Base-by-base conservation (phyloP, 2,113 vertebrate genomes). In the Cettia cetti region DNA sequence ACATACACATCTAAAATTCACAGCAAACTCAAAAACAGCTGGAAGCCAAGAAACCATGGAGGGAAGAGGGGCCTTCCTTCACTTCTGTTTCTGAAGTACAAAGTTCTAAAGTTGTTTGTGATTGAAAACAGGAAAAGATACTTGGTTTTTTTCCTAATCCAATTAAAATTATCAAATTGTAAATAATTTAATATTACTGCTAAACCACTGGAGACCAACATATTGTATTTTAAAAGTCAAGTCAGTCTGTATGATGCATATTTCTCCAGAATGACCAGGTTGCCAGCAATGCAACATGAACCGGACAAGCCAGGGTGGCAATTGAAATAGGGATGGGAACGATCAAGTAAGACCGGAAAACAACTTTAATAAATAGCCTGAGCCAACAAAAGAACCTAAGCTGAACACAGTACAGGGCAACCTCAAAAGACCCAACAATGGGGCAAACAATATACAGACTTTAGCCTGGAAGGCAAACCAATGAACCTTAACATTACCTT, bases 391-490 rank as follows among this genome's bases (percentile, higher is more conserved):
- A 24, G 56, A 59, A 37, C 57, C 15, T 37, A 37, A 26, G 5
- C 23, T 5, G 13, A 60, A 60, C 35, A 37, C 57, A 37, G 57
- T 26, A 26, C 8, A 10, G 24, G 23, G 24, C 57, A 37, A 26
- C 15, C n/a, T 59, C 7, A 3, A 59, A 37, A 37, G n/a, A 37
- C 23, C 15, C n/a, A 17, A 16, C 5, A 59, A 26, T 59, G 15
- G n/a, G 56, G 56, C n/a, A 35, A 35, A 59, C 22, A 37, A 37
- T 26, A 26, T 24, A 26, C 16, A 59, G n/a, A 37, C 57, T 37
- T 37, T 17, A 59, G n/a, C 23, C n/a, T 2, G 1, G 22, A 37
- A 3, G 10, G 57, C 3, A 1, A 59, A 59, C 15, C n/a, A 59
- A 37, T 26, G n/a, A 59, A 26, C 23, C 17, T 26, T 26, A 26